Percentiles rank a stretch among this genome's conserved stretches.
phyloP scores from a whole-genome alignment of 2,888 invertebrate genomes.

The Encarsia formosa region DNA sequence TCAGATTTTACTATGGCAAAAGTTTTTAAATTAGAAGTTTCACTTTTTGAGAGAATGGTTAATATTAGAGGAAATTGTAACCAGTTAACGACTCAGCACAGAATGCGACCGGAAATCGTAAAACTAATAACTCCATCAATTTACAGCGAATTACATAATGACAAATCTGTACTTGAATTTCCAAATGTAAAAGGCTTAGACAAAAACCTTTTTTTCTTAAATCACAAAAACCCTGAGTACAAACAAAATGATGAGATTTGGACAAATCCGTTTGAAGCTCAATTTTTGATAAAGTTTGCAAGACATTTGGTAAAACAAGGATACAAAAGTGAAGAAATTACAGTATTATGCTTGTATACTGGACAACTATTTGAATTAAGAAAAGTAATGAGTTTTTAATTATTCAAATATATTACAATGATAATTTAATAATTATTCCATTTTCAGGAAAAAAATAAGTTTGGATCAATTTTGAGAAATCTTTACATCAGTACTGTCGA shows the following conservation, averaged over 20 bases:
- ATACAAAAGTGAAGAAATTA: background rate
- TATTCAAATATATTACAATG: too few relatives aligned
- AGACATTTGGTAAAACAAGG: background rate
- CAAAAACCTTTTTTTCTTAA: background rate
- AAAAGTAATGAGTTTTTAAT: background rate
- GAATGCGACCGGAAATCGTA: background rate
- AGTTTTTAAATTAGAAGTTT: constrained; percentile 2
- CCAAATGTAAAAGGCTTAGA: background rate
- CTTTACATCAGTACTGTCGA: constrained; percentile 10
- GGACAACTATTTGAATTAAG: background rate
- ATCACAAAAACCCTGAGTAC: background rate
- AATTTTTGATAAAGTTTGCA: background rate
- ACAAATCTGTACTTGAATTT: background rate
- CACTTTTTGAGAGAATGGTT: constrained; percentile 7
- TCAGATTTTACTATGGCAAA: background rate
- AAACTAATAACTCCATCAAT: constrained; percentile 2
- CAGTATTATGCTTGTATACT: background rate
- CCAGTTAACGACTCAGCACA: background rate
- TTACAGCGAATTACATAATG: background rate
- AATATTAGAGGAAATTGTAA: constrained; percentile 1
- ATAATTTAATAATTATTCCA: too few relatives aligned
- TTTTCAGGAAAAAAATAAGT: too few relatives aligned
- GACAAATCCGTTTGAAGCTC: background rate
- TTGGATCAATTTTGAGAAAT: background rate
- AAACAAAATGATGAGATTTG: background rate